Evolutionary conservation across 2,797 vertebrate genomes (phyloP).

Genomic region (Sebastes elongatus): DNA sequence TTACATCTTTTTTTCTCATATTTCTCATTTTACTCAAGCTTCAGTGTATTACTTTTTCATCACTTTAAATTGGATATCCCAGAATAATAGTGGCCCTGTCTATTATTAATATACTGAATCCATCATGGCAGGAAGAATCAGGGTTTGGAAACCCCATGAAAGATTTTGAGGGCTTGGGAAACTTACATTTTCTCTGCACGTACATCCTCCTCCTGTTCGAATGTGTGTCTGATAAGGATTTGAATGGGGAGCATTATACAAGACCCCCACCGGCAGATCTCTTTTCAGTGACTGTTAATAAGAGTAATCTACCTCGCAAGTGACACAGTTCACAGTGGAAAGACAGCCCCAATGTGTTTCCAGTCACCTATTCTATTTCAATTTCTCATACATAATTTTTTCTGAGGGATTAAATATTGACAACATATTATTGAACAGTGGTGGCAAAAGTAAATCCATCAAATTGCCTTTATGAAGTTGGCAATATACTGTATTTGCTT

Average conservation of each 20-base stretch:
- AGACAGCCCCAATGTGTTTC: neutral
- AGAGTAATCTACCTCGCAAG: slow-evolving; percentile 21
- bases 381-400: neutral
- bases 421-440: neutral
- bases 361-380: neutral
- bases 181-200: slow-evolving; percentile 16
- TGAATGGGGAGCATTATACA: slow-evolving; percentile 19
- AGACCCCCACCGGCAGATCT: slow-evolving; percentile 3
- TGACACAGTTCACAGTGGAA: neutral
- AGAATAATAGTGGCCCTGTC: slow-evolving; percentile 68
- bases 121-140: slow-evolving; percentile 52
- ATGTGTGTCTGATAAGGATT: slow-evolving; percentile 44
- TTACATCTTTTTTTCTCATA: slow-evolving; percentile 52
- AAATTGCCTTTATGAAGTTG: neutral
- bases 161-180: slow-evolving; percentile 16
- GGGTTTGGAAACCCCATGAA: slow-evolving; percentile 37
- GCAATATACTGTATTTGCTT: neutral
- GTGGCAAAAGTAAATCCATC: neutral
- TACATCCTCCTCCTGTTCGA: slow-evolving; percentile 25
- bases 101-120: slow-evolving; percentile 67
- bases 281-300: slow-evolving; percentile 31
- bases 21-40: slow-evolving; percentile 60
- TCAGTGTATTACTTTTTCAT: slow-evolving; percentile 68
- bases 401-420: neutral
- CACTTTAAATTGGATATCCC: slow-evolving; percentile 72